Base-by-base conservation (phyloP, 2,113 vertebrate genomes). In the Leucosticte australis region DNA sequence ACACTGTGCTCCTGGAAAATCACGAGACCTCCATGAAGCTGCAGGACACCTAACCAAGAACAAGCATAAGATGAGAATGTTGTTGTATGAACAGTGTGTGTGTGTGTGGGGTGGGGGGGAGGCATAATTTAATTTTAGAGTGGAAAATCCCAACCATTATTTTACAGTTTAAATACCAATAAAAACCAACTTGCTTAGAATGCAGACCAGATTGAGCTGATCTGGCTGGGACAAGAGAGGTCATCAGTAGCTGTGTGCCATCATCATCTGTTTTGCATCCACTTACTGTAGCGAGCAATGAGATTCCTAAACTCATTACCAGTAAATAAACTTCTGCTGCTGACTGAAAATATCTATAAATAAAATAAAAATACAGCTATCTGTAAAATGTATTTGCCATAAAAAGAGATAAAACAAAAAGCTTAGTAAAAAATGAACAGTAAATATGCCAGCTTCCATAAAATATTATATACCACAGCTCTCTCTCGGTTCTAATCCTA, bases 231-330 rank as follows among this genome's bases (percentile, higher is more conserved):
- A 91, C 95, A 95, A 77, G 77, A 93, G 95, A 97, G 96, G 95
- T 97, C 97, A 98, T 97, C 93, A 93, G 94, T 92, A 98, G 95
- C 95, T 96, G 73, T 92, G 91, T 90, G 53, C 75, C 71, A 85
- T 95, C 96, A 86, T 97, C 96, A 95, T 96, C 95, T 97, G 95
- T 92, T 98, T 97, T 96, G 67, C 84, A 97, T 95, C 94, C 94
- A 93, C 64, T 91, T 92, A 76, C 80, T 90, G 90, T 82, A 93
- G 84, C 52, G 71, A 93, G 90, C 91, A 97, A 77, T 42, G 75
- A 94, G 85, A 95, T 83, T 96, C 89, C 91, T 92, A 88, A 96
- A 94, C 90, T 82, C 84, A 94, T 91, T 97, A 96, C 89, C 95
- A 97, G 96, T 92, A 98, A 97, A 96, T 94, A 96, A 95, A 92